These are phyloP conservation scores for Scalopus aquaticus DNA, from an alignment of 2,113 vertebrate species.

Conservation along the genomic window DNA sequence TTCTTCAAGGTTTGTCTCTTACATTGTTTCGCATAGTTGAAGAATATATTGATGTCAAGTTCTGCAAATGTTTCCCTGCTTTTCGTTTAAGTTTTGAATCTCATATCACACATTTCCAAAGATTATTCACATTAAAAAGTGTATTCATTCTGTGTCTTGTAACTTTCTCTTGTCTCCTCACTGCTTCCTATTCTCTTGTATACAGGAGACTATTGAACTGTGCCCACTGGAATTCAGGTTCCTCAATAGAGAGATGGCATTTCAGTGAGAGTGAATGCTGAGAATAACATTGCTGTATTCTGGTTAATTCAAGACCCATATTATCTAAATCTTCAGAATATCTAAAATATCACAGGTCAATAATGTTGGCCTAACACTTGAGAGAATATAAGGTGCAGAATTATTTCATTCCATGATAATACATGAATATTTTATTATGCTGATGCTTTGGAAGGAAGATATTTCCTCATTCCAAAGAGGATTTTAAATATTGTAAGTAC, in stretches of 20 bases:
- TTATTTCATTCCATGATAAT: constrained; percentile 16
- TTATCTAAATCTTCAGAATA: constrained; percentile 43
- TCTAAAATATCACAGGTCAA: background rate
- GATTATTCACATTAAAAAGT: constrained; percentile 59
- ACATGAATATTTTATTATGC: background rate
- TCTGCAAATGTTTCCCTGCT: constrained; percentile 61
- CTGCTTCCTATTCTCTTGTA: constrained; percentile 64
- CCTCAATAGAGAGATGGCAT: constrained; percentile 45
- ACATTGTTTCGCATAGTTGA: constrained; percentile 64
- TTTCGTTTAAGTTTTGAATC: constrained; percentile 64
- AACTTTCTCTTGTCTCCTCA: constrained; percentile 55
- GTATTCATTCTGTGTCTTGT: constrained; percentile 66
- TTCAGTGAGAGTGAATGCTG: constrained; percentile 51
- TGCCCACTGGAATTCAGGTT: background rate
- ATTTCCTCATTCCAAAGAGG: background rate
- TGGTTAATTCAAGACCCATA: constrained; percentile 9
- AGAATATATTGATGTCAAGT: constrained; percentile 60
- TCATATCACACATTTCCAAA: constrained; percentile 4
- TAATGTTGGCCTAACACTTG: background rate
- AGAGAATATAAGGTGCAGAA: background rate
- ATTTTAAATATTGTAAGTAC: background rate
- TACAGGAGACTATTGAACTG: constrained; percentile 71
- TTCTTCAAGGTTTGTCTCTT: constrained; percentile 16
- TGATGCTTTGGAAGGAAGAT: background rate
- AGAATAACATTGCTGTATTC: background rate